These are phyloP conservation scores for Ornithorhynchus anatinus DNA, from an alignment of 2,113 vertebrate genomes.

Conservation along the genomic window DNA sequence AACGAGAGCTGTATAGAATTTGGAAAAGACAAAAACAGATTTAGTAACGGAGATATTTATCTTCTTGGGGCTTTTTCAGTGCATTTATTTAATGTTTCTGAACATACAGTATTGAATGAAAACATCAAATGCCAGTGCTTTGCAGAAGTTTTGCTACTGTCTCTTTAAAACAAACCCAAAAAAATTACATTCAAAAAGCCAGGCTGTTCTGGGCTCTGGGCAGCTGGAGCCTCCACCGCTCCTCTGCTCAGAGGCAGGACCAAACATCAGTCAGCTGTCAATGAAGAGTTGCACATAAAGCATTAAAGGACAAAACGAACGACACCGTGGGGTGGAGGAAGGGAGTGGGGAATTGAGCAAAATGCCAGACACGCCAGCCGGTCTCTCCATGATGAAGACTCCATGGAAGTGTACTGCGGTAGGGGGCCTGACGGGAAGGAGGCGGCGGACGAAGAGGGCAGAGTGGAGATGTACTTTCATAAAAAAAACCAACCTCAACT, in stretches of 20 bases:
- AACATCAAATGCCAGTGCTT: slow-evolving; percentile 86
- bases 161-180: slow-evolving; percentile 67
- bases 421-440: too few relatives aligned
- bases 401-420: too few relatives aligned
- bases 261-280: slow-evolving; percentile 71
- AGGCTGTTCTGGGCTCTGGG: slow-evolving; percentile 74
- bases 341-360: slow-evolving; percentile 40
- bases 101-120: slow-evolving; percentile 74
- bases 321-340: slow-evolving; percentile 23
- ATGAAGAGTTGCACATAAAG: slow-evolving; percentile 68
- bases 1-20: slow-evolving; percentile 60
- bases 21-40: slow-evolving; percentile 62
- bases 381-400: slow-evolving; percentile 53
- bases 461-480: not conserved
- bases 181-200: slow-evolving; percentile 86
- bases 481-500: slow-evolving; percentile 57
- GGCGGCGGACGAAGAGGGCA: not conserved
- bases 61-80: slow-evolving; percentile 76
- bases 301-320: slow-evolving; percentile 69
- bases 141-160: slow-evolving; percentile 79
- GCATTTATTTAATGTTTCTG: slow-evolving; percentile 75
- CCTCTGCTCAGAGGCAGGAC: slow-evolving; percentile 67
- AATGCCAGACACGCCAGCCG: slow-evolving; percentile 61
- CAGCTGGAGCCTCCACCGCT: slow-evolving; percentile 62
- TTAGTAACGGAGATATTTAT: slow-evolving; percentile 69